Percentiles rank a stretch among this genome's conserved stretches.
Conservation (phyloP, 1,140 invertebrate species). For the Orchesella cincta region DNA sequence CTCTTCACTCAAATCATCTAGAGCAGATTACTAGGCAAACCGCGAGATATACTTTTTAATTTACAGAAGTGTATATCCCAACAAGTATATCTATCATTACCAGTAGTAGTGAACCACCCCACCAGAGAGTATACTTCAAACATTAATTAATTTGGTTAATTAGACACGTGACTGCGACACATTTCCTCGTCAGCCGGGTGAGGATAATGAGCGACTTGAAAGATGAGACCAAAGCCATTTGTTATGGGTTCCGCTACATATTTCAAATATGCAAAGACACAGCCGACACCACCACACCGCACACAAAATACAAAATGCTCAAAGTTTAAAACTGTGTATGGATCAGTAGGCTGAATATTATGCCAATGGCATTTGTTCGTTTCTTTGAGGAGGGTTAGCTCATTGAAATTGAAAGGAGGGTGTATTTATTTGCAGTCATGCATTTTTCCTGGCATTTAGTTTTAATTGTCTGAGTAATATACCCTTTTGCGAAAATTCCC, state of each 20-base stretch:
- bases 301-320: not conserved
- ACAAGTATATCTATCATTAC: too few relatives aligned
- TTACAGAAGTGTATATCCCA: too few relatives aligned
- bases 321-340: not conserved
- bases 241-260: constrained; percentile 26
- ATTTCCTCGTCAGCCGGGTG: constrained; percentile 29
- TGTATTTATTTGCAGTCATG: not conserved
- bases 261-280: constrained; percentile 17
- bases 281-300: not conserved
- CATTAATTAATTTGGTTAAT: constrained; percentile 34
- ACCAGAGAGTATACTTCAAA: not conserved
- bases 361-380: not conserved
- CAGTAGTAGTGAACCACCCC: not conserved
- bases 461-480: too few relatives aligned
- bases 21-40: too few relatives aligned
- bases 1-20: too few relatives aligned
- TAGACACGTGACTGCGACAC: constrained; percentile 32
- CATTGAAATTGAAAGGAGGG: not conserved
- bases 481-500: too few relatives aligned
- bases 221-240: constrained; percentile 32
- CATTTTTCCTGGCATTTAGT: too few relatives aligned
- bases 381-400: not conserved
- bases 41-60: too few relatives aligned
- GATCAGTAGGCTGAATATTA: not conserved
- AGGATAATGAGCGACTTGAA: constrained; percentile 31